phyloP scores from a whole-genome alignment of 2,113 vertebrate genomes.

The Verasper variegatus region DNA sequence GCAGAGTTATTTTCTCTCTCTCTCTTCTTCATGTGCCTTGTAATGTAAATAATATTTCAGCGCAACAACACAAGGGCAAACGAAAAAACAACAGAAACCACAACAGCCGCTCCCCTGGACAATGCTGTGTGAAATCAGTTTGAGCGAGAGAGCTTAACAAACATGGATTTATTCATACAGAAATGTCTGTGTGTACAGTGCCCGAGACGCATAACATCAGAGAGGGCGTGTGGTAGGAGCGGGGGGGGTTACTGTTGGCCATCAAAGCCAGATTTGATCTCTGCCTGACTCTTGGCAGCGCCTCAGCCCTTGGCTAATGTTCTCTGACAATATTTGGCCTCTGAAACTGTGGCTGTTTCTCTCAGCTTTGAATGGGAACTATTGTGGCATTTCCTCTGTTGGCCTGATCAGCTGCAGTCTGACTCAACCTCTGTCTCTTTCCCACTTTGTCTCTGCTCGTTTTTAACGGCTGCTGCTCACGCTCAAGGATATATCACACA shows the following conservation, averaged over 20 bases:
- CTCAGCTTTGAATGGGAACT: constrained; percentile 73
- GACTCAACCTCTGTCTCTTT: constrained; percentile 55
- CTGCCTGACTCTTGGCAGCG: constrained; percentile 68
- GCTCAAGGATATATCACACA: not conserved
- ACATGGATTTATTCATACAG: constrained; percentile 49
- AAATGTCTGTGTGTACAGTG: constrained; percentile 59
- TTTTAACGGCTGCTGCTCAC: not conserved
- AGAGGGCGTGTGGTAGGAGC: constrained; percentile 45
- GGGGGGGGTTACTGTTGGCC: constrained; percentile 60
- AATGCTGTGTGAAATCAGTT: constrained; percentile 8
- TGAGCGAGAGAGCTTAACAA: constrained; percentile 35
- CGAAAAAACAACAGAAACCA: not conserved
- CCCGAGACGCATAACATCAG: constrained; percentile 37
- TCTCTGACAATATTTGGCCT: constrained; percentile 77
- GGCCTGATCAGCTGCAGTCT: constrained; percentile 75
- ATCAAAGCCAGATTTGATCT: constrained; percentile 72
- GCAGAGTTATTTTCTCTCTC: not conserved
- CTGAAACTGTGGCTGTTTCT: constrained; percentile 61
- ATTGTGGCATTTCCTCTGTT: constrained; percentile 71
- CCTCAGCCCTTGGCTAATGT: constrained; percentile 67
- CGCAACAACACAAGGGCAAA: not conserved
- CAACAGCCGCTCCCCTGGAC: constrained; percentile 1
- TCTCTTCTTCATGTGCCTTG: not conserved
- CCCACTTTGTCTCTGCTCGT: constrained; percentile 13
- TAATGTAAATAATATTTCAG: constrained; percentile 1